These are phyloP conservation scores for Gastracanthus pulcherrimus DNA, from an alignment of 2,888 invertebrate species.

Conservation along the genomic window DNA sequence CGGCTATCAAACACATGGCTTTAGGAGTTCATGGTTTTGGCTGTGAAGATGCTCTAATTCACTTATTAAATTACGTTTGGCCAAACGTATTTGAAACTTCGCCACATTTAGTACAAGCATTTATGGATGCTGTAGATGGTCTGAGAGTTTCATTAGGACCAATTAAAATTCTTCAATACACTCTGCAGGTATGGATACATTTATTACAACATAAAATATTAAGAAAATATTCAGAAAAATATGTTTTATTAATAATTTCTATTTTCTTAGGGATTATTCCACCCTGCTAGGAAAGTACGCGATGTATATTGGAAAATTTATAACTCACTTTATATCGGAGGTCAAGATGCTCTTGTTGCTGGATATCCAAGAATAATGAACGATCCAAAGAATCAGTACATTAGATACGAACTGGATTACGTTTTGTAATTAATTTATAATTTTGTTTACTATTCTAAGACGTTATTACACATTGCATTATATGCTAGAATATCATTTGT, in stretches of 20 bases:
- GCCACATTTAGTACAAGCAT: slow-evolving; percentile 99
- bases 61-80: slow-evolving; percentile 99
- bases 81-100: slow-evolving; percentile 99
- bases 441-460: slow-evolving; percentile 43
- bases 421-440: slow-evolving; percentile 82
- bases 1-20: slow-evolving; percentile 99
- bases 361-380: slow-evolving; percentile 98
- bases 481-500: slow-evolving; percentile 22
- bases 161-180: slow-evolving; percentile 96
- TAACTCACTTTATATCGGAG: slow-evolving; percentile 99
- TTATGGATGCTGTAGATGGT: slow-evolving; percentile 99
- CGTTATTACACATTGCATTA: slow-evolving; percentile 8
- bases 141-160: slow-evolving; percentile 97
- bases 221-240: neutral
- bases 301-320: slow-evolving; percentile 99
- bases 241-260: slow-evolving; percentile 33
- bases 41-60: slow-evolving; percentile 98
- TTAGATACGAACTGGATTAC: slow-evolving; percentile 96
- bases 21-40: slow-evolving; percentile 99
- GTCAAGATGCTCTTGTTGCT: slow-evolving; percentile 97
- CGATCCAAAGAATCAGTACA: slow-evolving; percentile 95
- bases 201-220: too few relatives aligned
- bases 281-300: slow-evolving; percentile 98
- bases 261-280: slow-evolving; percentile 94
- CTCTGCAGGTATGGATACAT: slow-evolving; percentile 88